Percentiles rank a stretch among this genome's conserved stretches.
phyloP scores from a whole-genome alignment of 2,113 vertebrate genomes.

The Crocuta crocuta region DNA sequence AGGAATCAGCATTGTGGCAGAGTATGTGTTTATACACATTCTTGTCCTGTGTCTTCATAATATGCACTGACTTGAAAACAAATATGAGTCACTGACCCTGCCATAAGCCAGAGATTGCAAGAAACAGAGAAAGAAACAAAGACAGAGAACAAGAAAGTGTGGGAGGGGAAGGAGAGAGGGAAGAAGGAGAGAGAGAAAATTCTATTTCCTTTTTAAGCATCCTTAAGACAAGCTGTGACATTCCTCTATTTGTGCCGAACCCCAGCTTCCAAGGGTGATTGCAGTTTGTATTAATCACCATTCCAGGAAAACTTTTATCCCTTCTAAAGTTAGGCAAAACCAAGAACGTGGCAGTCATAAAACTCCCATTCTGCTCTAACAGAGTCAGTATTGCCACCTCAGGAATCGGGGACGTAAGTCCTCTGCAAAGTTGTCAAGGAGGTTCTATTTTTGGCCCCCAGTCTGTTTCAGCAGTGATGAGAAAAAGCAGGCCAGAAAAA shows the following conservation, averaged over 20 bases:
- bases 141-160: not conserved
- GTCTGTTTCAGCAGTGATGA: slow-evolving; percentile 70
- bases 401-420: not conserved
- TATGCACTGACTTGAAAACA: not conserved
- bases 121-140: not conserved
- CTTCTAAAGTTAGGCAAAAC: slow-evolving; percentile 58
- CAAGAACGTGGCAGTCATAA: slow-evolving; percentile 28
- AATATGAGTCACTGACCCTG: slow-evolving; percentile 38
- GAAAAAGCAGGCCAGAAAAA: slow-evolving; percentile 64
- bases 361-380: not conserved
- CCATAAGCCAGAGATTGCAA: not conserved
- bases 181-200: not conserved
- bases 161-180: not conserved
- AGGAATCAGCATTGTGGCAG: slow-evolving; percentile 7
- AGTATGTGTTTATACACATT: slow-evolving; percentile 36
- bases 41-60: slow-evolving; percentile 50
- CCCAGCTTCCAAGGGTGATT: not conserved
- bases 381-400: slow-evolving; percentile 37
- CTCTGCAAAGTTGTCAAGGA: slow-evolving; percentile 70
- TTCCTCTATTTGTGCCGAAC: not conserved
- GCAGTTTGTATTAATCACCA: not conserved
- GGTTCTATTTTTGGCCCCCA: slow-evolving; percentile 74
- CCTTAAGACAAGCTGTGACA: not conserved
- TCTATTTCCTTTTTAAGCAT: not conserved
- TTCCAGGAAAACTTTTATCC: not conserved